phyloP scores from a whole-genome alignment of 2,888 invertebrate species.

The Uloborus plumipes region DNA sequence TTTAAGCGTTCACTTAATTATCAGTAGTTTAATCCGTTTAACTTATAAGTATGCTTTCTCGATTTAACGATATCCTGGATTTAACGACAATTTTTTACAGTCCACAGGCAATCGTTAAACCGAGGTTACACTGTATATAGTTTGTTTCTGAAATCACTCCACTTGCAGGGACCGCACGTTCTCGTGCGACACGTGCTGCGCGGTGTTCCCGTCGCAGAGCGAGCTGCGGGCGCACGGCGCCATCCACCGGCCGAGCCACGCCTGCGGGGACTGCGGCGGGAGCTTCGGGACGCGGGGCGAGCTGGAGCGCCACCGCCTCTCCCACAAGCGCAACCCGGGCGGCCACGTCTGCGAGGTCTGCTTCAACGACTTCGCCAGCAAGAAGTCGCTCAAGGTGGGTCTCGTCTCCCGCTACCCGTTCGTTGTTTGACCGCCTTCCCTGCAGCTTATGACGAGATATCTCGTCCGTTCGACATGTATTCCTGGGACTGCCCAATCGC shows the following conservation, averaged over 20 bases:
- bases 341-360: constrained; percentile 16
- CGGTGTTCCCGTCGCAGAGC: not conserved
- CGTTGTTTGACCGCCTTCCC: too few relatives aligned
- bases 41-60: too few relatives aligned
- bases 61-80: too few relatives aligned
- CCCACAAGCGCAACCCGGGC: constrained; percentile 11
- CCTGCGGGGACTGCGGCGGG: constrained; percentile 24
- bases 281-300: constrained; percentile 26
- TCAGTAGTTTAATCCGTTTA: too few relatives aligned
- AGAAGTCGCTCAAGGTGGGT: constrained; percentile 5
- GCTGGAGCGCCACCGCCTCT: constrained; percentile 27
- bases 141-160: too few relatives aligned
- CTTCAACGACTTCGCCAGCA: constrained; percentile 21
- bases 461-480: too few relatives aligned
- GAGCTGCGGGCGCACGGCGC: constrained; percentile 5
- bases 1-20: too few relatives aligned
- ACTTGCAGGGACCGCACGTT: not conserved
- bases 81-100: too few relatives aligned
- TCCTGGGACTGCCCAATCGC: too few relatives aligned
- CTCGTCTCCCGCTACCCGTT: constrained; percentile 9
- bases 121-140: too few relatives aligned
- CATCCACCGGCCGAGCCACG: constrained; percentile 8
- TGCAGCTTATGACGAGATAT: too few relatives aligned
- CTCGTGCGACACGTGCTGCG: constrained; percentile 10
- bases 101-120: too few relatives aligned